A percentile compares a stretch with the other conserved stretches of the same genome.
Conservation (phyloP, 2,888 invertebrate species). For the Automeris io region DNA sequence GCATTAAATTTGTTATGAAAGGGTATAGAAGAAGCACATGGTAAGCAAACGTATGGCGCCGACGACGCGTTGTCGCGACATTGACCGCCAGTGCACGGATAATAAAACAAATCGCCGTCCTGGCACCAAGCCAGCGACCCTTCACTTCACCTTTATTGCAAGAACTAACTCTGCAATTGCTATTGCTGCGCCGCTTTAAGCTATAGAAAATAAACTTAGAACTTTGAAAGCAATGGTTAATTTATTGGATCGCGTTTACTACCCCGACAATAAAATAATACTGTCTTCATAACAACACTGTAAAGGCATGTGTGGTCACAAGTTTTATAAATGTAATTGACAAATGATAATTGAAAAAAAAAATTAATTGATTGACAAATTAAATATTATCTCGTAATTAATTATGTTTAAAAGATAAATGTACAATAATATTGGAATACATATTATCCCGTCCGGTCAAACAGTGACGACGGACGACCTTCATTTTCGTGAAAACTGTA, state of each 20-base stretch:
- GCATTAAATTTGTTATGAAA: conserved; percentile 24
- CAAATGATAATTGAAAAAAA: no score
- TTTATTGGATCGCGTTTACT: conserved; percentile 1
- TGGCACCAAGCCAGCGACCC: conserved; percentile 68
- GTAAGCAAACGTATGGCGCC: conserved; percentile 53
- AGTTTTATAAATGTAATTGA: no score
- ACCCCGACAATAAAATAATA: background rate
- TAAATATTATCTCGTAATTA: no score
- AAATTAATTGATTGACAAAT: no score
- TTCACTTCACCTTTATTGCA: conserved; percentile 55
- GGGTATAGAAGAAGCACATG: conserved; percentile 52
- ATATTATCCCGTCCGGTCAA: conserved; percentile 15
- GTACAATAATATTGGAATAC: no score
- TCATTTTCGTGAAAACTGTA: conserved; percentile 69
- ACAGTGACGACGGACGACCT: conserved; percentile 55
- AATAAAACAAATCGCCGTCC: conserved; percentile 68
- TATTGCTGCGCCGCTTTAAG: conserved; percentile 25
- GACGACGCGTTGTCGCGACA: conserved; percentile 60
- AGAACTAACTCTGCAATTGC: conserved; percentile 29
- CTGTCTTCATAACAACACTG: no score
- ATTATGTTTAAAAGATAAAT: no score
- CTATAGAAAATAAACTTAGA: conserved; percentile 21
- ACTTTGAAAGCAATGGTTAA: conserved; percentile 26
- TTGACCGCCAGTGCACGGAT: conserved; percentile 71
- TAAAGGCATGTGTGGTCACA: no score